Conservation (phyloP, 2,113 vertebrate genomes). For the Leucoraja erinaceus region DNA sequence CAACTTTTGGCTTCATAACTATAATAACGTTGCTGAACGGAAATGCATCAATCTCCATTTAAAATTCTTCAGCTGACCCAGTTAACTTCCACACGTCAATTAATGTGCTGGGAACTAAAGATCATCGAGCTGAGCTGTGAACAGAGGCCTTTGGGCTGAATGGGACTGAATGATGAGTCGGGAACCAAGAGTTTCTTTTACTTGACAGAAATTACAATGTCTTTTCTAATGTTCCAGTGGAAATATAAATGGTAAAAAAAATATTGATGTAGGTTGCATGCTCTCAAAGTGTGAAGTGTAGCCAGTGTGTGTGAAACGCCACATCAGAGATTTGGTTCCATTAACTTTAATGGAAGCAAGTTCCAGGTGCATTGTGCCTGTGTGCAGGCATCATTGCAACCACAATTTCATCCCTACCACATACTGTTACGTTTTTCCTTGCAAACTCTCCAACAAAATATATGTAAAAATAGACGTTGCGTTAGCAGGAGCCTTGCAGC, state of each 20-base stretch:
- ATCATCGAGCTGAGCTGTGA: not conserved
- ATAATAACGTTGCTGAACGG: too few species aligned
- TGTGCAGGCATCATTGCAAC: too few species aligned
- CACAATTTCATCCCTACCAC: not conserved
- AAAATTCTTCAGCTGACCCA: not conserved
- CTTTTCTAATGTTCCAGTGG: not conserved
- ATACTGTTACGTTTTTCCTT: not conserved
- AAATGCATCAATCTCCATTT: too few species aligned
- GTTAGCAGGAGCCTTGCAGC: not conserved
- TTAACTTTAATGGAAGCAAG: too few species aligned
- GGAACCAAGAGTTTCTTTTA: not conserved
- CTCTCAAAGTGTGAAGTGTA: too few species aligned
- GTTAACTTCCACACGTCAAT: not conserved
- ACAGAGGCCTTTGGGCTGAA: not conserved
- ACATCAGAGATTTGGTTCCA: too few species aligned
- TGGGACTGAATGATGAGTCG: not conserved
- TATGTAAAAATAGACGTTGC: not conserved
- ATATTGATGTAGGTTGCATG: too few species aligned
- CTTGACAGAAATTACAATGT: not conserved
- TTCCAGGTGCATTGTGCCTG: too few species aligned
- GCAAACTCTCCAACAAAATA: not conserved
- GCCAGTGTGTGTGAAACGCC: too few species aligned
- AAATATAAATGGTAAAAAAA: too few species aligned
- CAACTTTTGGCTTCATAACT: too few species aligned
- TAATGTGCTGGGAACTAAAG: not conserved